phyloP scores from a whole-genome alignment of 2,113 vertebrate genomes.

The Sorex araneus region DNA sequence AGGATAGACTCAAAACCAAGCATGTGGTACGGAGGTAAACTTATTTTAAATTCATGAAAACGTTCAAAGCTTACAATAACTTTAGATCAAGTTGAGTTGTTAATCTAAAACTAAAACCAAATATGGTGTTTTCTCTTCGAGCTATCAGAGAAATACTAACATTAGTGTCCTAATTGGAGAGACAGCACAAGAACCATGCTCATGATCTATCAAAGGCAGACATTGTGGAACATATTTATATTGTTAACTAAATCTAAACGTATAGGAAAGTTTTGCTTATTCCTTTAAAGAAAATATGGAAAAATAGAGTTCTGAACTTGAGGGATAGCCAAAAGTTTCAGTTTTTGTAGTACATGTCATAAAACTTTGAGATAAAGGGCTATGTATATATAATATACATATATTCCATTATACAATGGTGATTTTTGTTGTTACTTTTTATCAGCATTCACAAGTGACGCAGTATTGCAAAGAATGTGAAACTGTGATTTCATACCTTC shows the following conservation, averaged over 20 bases:
- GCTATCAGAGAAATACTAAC: not conserved
- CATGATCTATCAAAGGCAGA: not conserved
- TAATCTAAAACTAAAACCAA: not conserved
- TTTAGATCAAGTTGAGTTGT: not conserved
- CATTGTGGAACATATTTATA: not conserved
- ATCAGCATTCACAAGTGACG: not conserved
- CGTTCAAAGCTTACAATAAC: not conserved
- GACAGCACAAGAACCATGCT: not conserved
- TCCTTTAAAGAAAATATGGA: not conserved
- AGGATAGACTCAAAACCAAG: not conserved
- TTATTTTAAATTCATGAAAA: constrained; percentile 30
- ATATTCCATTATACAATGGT: not conserved
- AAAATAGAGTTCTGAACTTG: not conserved
- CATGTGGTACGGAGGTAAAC: not conserved
- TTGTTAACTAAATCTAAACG: not conserved
- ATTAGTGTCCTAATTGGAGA: not conserved
- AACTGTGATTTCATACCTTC: not conserved
- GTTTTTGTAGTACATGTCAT: not conserved
- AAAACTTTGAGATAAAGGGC: not conserved
- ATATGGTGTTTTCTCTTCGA: not conserved
- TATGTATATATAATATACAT: not conserved
- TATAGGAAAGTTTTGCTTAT: not conserved
- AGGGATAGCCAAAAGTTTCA: not conserved
- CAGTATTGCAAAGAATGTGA: not conserved
- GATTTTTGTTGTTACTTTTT: not conserved